Evolutionary conservation across 2,888 invertebrate species (phyloP).

Genomic region (Pyrochroa serraticornis): DNA sequence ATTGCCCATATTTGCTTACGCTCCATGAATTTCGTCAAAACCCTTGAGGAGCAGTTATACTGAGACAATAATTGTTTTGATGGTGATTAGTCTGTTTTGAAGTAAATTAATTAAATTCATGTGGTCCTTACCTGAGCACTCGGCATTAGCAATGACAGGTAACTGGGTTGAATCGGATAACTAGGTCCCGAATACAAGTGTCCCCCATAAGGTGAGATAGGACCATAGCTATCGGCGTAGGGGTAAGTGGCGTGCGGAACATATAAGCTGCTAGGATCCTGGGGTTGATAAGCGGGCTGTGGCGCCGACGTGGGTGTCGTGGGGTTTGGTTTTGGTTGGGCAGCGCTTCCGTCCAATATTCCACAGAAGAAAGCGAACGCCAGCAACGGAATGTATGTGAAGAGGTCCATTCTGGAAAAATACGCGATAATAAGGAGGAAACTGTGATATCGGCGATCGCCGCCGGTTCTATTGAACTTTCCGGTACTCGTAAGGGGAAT

Average conservation of each 20-base stretch:
- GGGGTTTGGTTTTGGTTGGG: no score
- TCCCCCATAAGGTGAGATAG: conserved; percentile 53
- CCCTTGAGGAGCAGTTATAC: background rate
- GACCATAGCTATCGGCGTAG: conserved; percentile 41
- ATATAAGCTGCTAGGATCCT: conserved; percentile 33
- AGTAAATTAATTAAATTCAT: conserved; percentile 14
- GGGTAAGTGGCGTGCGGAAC: conserved; percentile 43
- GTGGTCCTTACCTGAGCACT: conserved; percentile 29
- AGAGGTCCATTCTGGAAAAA: no score
- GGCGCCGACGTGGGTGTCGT: background rate
- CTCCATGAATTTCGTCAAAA: background rate
- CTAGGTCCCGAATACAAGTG: conserved; percentile 53
- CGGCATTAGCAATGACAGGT: conserved; percentile 28
- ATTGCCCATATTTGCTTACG: background rate
- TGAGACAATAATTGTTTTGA: background rate
- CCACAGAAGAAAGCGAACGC: no score
- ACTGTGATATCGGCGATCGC: no score
- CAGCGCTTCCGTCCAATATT: no score
- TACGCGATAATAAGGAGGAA: no score
- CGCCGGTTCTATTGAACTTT: no score
- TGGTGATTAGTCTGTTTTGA: background rate
- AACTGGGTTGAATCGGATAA: conserved; percentile 18
- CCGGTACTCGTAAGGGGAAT: no score
- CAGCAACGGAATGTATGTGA: no score
- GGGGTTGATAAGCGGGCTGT: conserved; percentile 34